Base-by-base conservation (phyloP, 1,140 invertebrate genomes). In the Samia ricini region DNA sequence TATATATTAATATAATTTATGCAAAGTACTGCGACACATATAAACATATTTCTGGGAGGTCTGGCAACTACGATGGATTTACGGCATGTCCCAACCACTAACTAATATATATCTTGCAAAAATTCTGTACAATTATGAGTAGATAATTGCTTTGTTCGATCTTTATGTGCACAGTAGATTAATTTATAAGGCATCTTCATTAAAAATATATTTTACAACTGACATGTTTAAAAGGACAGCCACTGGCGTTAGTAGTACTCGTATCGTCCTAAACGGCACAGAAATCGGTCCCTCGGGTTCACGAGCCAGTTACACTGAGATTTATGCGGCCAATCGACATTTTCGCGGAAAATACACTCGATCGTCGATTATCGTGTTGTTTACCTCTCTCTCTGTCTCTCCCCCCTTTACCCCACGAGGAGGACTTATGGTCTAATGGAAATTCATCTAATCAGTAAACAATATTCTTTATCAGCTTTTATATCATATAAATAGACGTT, bases 321-420 rank as follows among this genome's bases (percentile, higher is more conserved):
- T 63, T 63, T 63, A 63, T 24, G 26, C 56, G 20, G 8, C 33
- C 33, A 42, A 42, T 42, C 48, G 48, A n/a, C 24, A 22, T 57
- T 26, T 1, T 7, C 48, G 48, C 49, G 21, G 56, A 58, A 42
- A 33, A 51, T 63, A 63, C 61, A 29, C 24, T 21, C 56, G 48
- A 58, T 63, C 49, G 61, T 49, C 55, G 61, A 26, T 63, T 19
- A 59, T 42, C 33, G 33, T 24, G 4, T 18, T 63, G 56, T 63
- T 58, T 63, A 59, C 61, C n/a, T 18, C 33, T 15, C 52, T 21
- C 21, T 23, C 15, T 22, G 10, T 15, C 52, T 21, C 21, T 23
- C 15, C 10, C 12, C 21, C 15, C 21, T 23, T 6, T 54, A 51
- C 12, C 33, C 33, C 33, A 26, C 26, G 4, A 12, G 33, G 33